phyloP scores from a whole-genome alignment of 2,888 invertebrate species.

The Dynastes maya region DNA sequence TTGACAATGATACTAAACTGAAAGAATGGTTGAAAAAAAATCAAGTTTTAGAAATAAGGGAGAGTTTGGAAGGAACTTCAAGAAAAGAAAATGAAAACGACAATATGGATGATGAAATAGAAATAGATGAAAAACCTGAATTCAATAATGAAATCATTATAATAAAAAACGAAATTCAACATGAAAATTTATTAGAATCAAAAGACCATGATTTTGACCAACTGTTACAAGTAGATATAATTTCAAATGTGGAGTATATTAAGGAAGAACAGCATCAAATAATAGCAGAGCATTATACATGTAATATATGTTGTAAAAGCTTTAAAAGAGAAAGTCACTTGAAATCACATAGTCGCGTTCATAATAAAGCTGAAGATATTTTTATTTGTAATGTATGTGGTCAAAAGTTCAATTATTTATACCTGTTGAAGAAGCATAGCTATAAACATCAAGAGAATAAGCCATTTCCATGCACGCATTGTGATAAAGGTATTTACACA shows the following conservation, averaged over 20 bases:
- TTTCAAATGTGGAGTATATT: not conserved
- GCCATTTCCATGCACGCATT: conserved; percentile 65
- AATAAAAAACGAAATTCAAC: conserved; percentile 12
- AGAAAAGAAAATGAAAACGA: not conserved
- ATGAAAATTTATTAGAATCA: conserved; percentile 11
- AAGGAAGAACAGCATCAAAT: conserved; percentile 13
- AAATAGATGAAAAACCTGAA: conserved; percentile 29
- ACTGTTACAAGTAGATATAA: not conserved
- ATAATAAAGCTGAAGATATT: conserved; percentile 54
- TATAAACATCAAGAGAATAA: conserved; percentile 64
- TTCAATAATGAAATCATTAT: conserved; percentile 15
- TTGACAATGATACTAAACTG: conserved; percentile 50
- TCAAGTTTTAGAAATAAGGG: not conserved
- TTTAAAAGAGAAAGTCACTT: conserved; percentile 54
- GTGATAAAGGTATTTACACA: conserved; percentile 62
- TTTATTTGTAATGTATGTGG: conserved; percentile 60
- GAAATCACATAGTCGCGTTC: conserved; percentile 55
- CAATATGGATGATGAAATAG: not conserved
- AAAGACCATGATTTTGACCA: not conserved
- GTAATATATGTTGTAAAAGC: conserved; percentile 56
- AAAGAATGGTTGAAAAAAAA: conserved; percentile 31
- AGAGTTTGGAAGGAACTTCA: not conserved
- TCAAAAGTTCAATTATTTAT: conserved; percentile 61
- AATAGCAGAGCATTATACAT: conserved; percentile 52
- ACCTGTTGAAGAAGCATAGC: conserved; percentile 64